These are phyloP conservation scores for Mercenaria mercenaria DNA, from an alignment of 1,140 invertebrate species.

Conservation along the genomic window DNA sequence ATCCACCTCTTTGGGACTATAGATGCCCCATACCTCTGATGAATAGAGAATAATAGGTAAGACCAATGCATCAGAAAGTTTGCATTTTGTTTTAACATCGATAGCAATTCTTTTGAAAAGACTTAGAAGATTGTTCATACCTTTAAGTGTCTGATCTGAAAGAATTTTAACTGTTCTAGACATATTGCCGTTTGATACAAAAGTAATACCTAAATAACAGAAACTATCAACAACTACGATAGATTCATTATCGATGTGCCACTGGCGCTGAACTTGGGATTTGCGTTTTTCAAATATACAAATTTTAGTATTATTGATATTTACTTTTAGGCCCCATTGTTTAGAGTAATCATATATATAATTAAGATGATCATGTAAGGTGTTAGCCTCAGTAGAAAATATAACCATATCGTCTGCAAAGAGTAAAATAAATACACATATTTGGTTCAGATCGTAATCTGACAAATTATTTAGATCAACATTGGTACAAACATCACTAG, in stretches of 20 bases:
- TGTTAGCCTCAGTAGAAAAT: constrained; percentile 29
- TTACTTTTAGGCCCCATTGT: constrained; percentile 20
- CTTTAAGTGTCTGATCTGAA: background rate
- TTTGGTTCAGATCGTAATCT: background rate
- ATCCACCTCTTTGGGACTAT: constrained; percentile 1
- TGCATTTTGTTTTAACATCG: background rate
- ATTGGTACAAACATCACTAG: constrained; percentile 18
- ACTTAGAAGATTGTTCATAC: background rate
- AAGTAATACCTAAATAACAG: background rate
- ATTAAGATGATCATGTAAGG: constrained; percentile 13
- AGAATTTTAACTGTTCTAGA: background rate
- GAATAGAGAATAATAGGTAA: constrained; percentile 51
- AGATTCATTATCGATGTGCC: background rate
- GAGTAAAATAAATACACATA: constrained; percentile 51
- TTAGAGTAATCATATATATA: background rate
- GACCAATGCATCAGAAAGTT: constrained; percentile 20
- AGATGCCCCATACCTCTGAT: constrained; percentile 37
- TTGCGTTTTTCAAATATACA: constrained; percentile 40
- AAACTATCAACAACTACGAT: background rate
- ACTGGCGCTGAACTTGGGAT: background rate
- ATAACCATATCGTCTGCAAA: constrained; percentile 42
- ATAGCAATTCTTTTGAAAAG: background rate
- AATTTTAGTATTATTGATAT: constrained; percentile 38
- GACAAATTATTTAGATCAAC: background rate
- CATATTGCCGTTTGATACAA: background rate